Evolutionary conservation across 2,113 vertebrate genomes (phyloP).

Genomic region (Aythya baeri): DNA sequence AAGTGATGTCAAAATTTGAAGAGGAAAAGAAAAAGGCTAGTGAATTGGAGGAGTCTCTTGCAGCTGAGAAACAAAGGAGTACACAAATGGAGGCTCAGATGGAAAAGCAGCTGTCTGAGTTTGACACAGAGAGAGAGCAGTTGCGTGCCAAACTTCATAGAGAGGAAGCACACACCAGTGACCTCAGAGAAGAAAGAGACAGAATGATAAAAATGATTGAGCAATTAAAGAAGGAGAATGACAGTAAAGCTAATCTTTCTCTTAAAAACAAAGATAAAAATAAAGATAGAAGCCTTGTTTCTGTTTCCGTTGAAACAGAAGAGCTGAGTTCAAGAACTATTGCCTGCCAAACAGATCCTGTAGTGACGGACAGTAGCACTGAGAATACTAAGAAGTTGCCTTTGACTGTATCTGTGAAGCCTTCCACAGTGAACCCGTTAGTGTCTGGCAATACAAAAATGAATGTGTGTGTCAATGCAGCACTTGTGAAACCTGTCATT

Average conservation of each 20-base stretch:
- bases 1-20: slow-evolving; percentile 86
- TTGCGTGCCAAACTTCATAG: slow-evolving; percentile 91
- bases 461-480: slow-evolving; percentile 53
- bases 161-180: slow-evolving; percentile 85
- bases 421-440: slow-evolving; percentile 79
- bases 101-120: slow-evolving; percentile 96
- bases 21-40: slow-evolving; percentile 85
- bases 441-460: slow-evolving; percentile 83
- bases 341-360: slow-evolving; percentile 88
- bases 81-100: slow-evolving; percentile 89
- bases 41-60: slow-evolving; percentile 87
- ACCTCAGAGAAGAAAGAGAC: slow-evolving; percentile 88
- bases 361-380: slow-evolving; percentile 65
- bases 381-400: slow-evolving; percentile 88
- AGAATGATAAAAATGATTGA: slow-evolving; percentile 91
- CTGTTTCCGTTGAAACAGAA: slow-evolving; percentile 87
- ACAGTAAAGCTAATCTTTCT: slow-evolving; percentile 75
- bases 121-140: slow-evolving; percentile 94
- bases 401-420: slow-evolving; percentile 85
- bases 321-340: slow-evolving; percentile 77
- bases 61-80: slow-evolving; percentile 83
- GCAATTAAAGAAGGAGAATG: slow-evolving; percentile 86
- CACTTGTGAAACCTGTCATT: slow-evolving; percentile 67
- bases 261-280: slow-evolving; percentile 56
- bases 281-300: slow-evolving; percentile 78